These are phyloP conservation scores for Heliothis virescens DNA, from an alignment of 1,140 invertebrate genomes.

Conservation along the genomic window DNA sequence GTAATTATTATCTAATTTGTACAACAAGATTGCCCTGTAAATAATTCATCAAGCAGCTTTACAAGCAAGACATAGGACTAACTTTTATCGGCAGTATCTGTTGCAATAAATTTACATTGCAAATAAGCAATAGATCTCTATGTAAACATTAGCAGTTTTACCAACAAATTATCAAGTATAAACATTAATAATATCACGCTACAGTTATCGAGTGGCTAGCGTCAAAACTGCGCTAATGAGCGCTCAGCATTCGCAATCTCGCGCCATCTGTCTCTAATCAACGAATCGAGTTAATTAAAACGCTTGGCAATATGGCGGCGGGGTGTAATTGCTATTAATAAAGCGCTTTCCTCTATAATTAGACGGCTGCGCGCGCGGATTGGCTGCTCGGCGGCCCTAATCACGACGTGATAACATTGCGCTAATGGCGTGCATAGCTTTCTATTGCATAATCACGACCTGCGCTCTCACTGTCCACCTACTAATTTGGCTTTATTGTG, in stretches of 20 bases:
- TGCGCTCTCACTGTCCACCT: slow-evolving; percentile 22
- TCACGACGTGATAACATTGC: slow-evolving; percentile 83
- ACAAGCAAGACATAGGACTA: neutral
- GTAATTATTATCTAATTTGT: slow-evolving; percentile 4
- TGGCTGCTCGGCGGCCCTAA: slow-evolving; percentile 77
- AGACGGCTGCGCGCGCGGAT: slow-evolving; percentile 75
- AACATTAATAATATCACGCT: slow-evolving; percentile 45
- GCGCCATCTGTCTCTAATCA: slow-evolving; percentile 84
- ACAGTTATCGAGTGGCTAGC: slow-evolving; percentile 49
- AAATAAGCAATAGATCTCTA: slow-evolving; percentile 24
- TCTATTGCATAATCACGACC: slow-evolving; percentile 66
- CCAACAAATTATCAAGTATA: slow-evolving; percentile 45
- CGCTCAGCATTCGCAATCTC: slow-evolving; percentile 75
- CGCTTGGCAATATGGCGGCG: slow-evolving; percentile 82
- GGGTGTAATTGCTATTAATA: slow-evolving; percentile 85
- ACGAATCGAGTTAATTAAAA: slow-evolving; percentile 85
- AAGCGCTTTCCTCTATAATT: slow-evolving; percentile 85
- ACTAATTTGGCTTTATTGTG: slow-evolving; percentile 25
- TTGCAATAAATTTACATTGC: slow-evolving; percentile 28
- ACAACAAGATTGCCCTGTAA: slow-evolving; percentile 7
- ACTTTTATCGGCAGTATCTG: slow-evolving; percentile 12
- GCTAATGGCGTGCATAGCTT: slow-evolving; percentile 73
- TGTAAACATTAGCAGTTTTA: slow-evolving; percentile 37
- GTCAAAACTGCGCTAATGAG: slow-evolving; percentile 77
- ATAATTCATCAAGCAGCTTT: slow-evolving; percentile 12